Base-by-base conservation (phyloP, 2,888 invertebrate genomes). In the Pharmacophagus antenor region DNA sequence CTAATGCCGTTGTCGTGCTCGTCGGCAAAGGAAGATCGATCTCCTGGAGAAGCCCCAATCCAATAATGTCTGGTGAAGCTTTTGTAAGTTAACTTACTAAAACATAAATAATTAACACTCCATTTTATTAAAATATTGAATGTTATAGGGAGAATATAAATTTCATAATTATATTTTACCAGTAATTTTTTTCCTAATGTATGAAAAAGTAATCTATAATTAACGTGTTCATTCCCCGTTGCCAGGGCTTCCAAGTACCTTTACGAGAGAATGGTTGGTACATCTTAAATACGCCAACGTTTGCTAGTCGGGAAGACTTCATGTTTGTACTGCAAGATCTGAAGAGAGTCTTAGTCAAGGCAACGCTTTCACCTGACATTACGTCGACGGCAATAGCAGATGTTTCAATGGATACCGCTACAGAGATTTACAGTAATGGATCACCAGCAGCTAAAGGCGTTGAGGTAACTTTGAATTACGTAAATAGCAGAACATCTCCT, bases 401-500 rank as follows among this genome's bases (percentile, higher is more conserved):
- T 74, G 95, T 99, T 0, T 93, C 94, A 21, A 92, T 99, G 81
- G 98, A 98, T 69, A 95, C 96, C 2, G 96, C 97, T 0, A 93
- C 94, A 0, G 92, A 93, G 42, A 92, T 93, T 51, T 76, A 74
- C 2, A 89, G 92, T 49, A 92, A 94, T 31, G 92, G 91, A 1
- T 92, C 89, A 68, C 92, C 91, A 8, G 88, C 90, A 46, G 97
- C 97, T 0, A 92, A 90, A 3, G 94, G 94, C 59, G 95, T 99
- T 52, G 99, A 99, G 91, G 93, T 94, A 61, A 62, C 47, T 44
- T 3, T n/a, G n/a, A n/a, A n/a, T n/a, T n/a, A n/a, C n/a, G n/a
- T n/a, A n/a, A n/a, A n/a, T n/a, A n/a, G n/a, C n/a, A n/a, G 23
- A 27, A 27, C 27, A 27, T 27, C 10, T 25, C 7, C 3, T 7